Conservation (phyloP, 1,140 invertebrate genomes). For the Tenebrio molitor region DNA sequence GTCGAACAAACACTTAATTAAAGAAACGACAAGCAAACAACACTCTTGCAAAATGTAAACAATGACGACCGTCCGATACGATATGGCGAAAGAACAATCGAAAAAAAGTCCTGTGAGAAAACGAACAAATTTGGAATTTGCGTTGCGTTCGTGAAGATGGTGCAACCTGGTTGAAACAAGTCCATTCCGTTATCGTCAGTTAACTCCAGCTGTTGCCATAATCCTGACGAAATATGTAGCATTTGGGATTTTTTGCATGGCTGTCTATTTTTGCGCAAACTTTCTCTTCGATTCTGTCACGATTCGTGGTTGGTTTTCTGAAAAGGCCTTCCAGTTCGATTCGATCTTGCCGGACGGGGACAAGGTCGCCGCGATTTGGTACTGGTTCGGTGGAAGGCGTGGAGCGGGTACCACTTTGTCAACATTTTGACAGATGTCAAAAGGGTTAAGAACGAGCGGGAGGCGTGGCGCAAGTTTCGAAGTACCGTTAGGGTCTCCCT, state of each 20-base stretch:
- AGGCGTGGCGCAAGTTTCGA: too few species aligned
- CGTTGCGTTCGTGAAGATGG: not conserved
- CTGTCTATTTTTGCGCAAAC: not conserved
- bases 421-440: too few species aligned
- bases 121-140: not conserved
- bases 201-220: constrained; percentile 4
- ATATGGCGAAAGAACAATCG: not conserved
- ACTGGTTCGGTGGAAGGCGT: too few species aligned
- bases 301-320: not conserved
- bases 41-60: not conserved
- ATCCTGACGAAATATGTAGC: constrained; percentile 29
- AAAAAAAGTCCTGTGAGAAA: constrained; percentile 18
- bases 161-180: constrained; percentile 5
- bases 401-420: too few species aligned
- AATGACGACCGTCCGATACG: not conserved
- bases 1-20: not conserved
- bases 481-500: too few species aligned
- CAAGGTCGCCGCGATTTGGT: too few species aligned
- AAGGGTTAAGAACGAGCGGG: too few species aligned
- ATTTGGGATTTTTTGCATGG: constrained; percentile 2
- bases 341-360: too few species aligned
- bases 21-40: not conserved
- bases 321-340: too few species aligned
- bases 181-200: constrained; percentile 8
- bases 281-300: constrained; percentile 24